Base-by-base conservation (phyloP, 2,888 invertebrate genomes). In the Leptarthrus brevirostris region DNA sequence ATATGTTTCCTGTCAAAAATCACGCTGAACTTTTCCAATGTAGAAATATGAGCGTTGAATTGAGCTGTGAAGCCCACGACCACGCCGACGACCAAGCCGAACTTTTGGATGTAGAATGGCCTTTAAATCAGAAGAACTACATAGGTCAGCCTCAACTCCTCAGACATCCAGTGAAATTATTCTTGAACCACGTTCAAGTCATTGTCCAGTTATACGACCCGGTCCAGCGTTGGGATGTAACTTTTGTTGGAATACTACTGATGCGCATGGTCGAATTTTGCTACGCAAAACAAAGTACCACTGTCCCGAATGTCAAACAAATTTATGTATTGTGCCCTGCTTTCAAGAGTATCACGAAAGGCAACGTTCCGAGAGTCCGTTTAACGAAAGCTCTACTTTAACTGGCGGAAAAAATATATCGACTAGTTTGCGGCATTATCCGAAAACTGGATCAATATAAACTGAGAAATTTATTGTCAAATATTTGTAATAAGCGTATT, bases 221-320 rank as follows among this genome's bases (percentile, higher is more conserved):
- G 95, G 95, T 0, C 94, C 95, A 3, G 94, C 94, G 2, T 86
- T 95, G 76, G 93, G 94, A 78, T 95, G 95, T 85, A 94, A 94
- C 86, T 94, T 91, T 83, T 95, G 95, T 85, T 95, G 95, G 95
- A 95, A 95, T 83, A 94, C 94, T 0, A 92, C 94, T 54, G 94
- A 95, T 83, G 90, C 89, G 54, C 91, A 92, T 84, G 93, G 93
- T 40, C 87, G 94, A 77, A 94, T 94, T 80, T 86, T 94, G 66
- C 88, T 95, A 54, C 88, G 94, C 75, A 95, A 95, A 86, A 95
- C 95, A 1, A 94, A 95, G 84, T 95, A 94, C 84, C 93, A 94
- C 81, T 95, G 95, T 85, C 94, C 94, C 0, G 94, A 95, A 83
- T 95, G 95, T 83, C 92, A 93, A 84, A 93, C 93, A 76, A 95